phyloP scores from a whole-genome alignment of 2,888 invertebrate species.

The Philonicus albiceps region DNA sequence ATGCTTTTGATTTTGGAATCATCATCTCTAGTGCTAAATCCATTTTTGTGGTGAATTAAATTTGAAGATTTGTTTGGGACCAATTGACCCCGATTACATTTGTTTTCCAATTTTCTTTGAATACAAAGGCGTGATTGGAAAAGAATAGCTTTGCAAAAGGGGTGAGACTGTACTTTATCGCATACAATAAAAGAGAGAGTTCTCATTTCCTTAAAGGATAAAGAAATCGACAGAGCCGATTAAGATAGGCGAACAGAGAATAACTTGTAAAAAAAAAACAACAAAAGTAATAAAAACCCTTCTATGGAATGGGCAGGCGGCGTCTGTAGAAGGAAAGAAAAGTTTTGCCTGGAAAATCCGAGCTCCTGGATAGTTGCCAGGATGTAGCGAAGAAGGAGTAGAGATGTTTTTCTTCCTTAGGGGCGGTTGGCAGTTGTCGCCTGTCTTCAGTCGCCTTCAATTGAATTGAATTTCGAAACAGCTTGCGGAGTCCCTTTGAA shows the following conservation, averaged over 20 bases:
- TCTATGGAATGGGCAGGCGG: not conserved
- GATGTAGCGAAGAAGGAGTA: not conserved
- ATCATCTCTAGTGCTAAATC: not conserved
- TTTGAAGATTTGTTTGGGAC: not conserved
- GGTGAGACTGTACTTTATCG: not conserved
- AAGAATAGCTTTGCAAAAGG: not conserved
- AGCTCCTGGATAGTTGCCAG: conserved; percentile 29
- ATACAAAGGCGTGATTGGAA: not conserved
- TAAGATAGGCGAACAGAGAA: conserved; percentile 11
- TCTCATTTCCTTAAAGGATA: conserved; percentile 2
- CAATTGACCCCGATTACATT: not conserved
- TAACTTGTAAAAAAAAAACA: not conserved
- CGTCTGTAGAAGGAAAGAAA: not conserved
- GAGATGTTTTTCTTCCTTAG: not conserved
- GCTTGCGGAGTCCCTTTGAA: not conserved
- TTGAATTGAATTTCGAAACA: conserved; percentile 15
- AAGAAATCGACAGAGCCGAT: not conserved
- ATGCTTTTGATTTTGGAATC: not conserved
- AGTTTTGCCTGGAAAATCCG: not conserved
- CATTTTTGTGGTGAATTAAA: not conserved
- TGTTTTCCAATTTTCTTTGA: not conserved
- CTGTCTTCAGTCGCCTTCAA: conserved; percentile 4
- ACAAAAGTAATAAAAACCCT: not conserved
- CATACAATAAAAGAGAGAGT: not conserved
- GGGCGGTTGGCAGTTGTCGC: conserved; percentile 3